Evolutionary conservation across 2,888 invertebrate genomes (phyloP).

Genomic region (Drosophila infuscata): DNA sequence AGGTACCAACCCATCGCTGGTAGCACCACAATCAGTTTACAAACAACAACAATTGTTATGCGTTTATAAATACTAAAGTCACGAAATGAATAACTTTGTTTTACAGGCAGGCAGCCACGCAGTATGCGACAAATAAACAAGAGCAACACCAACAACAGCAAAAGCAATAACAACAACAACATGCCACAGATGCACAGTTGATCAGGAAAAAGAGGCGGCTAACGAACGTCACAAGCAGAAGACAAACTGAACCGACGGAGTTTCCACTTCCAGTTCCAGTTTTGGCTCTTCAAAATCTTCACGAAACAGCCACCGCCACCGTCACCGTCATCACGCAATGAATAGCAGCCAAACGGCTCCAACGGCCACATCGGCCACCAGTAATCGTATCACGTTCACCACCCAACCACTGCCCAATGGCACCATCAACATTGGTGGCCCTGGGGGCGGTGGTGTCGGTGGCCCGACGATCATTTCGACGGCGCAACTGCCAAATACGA

Average conservation of each 20-base stretch:
- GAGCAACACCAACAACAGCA: constrained; percentile 29
- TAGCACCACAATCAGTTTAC: constrained; percentile 27
- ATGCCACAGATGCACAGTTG: constrained; percentile 63
- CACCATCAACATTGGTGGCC: constrained; percentile 87
- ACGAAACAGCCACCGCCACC: constrained; percentile 32
- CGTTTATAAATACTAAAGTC: constrained; percentile 54
- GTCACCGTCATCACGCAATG: constrained; percentile 62
- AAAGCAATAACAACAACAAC: constrained; percentile 30
- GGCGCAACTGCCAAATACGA: constrained; percentile 85
- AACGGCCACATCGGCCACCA: constrained; percentile 82
- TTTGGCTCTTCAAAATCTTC: constrained; percentile 73
- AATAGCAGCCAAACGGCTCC: constrained; percentile 82
- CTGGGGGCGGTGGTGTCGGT: constrained; percentile 67
- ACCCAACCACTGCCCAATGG: constrained; percentile 90
- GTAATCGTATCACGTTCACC: constrained; percentile 88
- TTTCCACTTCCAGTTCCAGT: constrained; percentile 23
- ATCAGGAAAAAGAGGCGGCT: constrained; percentile 53
- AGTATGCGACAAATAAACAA: constrained; percentile 58
- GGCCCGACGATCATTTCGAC: constrained; percentile 84
- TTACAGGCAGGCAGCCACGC: constrained; percentile 56
- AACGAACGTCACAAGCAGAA: constrained; percentile 44
- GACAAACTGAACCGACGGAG: constrained; percentile 23
- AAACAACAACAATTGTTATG: constrained; percentile 21
- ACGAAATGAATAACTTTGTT: constrained; percentile 31
- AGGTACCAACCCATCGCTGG: constrained; percentile 38